Conservation (phyloP, 2,797 vertebrate genomes). For the Cirrhinus mrigala region DNA sequence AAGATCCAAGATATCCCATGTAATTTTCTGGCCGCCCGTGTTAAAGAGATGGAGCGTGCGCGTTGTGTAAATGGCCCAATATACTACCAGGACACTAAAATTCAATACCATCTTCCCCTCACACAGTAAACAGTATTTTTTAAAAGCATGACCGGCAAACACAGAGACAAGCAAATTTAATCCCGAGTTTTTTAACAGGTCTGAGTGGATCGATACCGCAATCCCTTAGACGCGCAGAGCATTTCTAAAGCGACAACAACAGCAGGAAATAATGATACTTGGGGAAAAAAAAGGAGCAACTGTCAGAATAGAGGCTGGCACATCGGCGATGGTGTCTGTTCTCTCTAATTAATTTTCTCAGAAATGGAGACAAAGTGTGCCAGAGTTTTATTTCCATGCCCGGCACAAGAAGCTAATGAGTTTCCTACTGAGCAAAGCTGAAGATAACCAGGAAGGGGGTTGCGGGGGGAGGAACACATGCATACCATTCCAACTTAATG, state of each 20-base stretch:
- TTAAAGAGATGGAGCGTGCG: slow-evolving; percentile 46
- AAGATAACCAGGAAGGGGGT: slow-evolving; percentile 61
- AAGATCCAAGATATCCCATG: slow-evolving; percentile 54
- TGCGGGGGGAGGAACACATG: slow-evolving; percentile 48
- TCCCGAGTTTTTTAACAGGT: slow-evolving; percentile 64
- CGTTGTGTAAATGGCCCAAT: slow-evolving; percentile 50
- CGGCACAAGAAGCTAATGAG: slow-evolving; percentile 64
- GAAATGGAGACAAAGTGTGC: slow-evolving; percentile 67
- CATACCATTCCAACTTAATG: slow-evolving; percentile 63
- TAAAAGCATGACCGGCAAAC: slow-evolving; percentile 59
- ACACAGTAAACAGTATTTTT: slow-evolving; percentile 63
- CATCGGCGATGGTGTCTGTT: slow-evolving; percentile 60
- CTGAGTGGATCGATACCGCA: slow-evolving; percentile 66
- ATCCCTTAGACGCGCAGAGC: slow-evolving; percentile 59
- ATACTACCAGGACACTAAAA: slow-evolving; percentile 57
- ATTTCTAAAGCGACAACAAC: slow-evolving; percentile 67
- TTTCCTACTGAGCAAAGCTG: slow-evolving; percentile 66
- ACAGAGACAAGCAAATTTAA: slow-evolving; percentile 64
- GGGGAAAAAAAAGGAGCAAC: slow-evolving; percentile 39
- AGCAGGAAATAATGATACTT: slow-evolving; percentile 64
- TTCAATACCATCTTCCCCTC: slow-evolving; percentile 59
- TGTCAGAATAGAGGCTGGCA: slow-evolving; percentile 61
- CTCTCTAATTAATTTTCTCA: slow-evolving; percentile 68
- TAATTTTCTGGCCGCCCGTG: slow-evolving; percentile 49
- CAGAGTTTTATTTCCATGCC: slow-evolving; percentile 65